These are phyloP conservation scores for Pipa parva DNA, from an alignment of 2,113 vertebrate genomes.

Conservation along the genomic window DNA sequence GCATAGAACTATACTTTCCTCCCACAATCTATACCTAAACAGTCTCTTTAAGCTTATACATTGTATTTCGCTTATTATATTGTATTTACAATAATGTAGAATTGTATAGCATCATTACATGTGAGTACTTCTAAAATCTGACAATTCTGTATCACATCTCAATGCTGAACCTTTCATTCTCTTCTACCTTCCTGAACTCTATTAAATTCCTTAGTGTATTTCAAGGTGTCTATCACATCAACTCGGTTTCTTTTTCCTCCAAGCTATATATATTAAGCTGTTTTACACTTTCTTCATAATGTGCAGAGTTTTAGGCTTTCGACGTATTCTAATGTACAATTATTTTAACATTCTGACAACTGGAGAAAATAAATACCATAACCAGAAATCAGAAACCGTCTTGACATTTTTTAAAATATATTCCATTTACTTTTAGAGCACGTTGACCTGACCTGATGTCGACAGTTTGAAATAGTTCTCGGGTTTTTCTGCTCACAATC, in stretches of 20 bases:
- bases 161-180: slow-evolving; percentile 11
- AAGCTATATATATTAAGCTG: background rate
- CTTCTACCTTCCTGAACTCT: slow-evolving; percentile 9
- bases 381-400: background rate
- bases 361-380: background rate
- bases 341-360: background rate
- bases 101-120: too few species aligned
- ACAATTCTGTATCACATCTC: background rate
- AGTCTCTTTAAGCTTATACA: too few species aligned
- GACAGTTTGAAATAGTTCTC: slow-evolving; percentile 1
- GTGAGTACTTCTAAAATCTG: background rate
- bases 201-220: too few species aligned
- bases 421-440: slow-evolving; percentile 27
- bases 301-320: background rate
- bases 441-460: slow-evolving; percentile 36
- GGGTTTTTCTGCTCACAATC: slow-evolving; percentile 9
- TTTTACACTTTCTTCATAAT: background rate
- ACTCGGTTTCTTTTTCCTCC: background rate
- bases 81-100: too few species aligned
- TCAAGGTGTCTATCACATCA: background rate
- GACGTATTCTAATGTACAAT: background rate
- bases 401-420: slow-evolving; percentile 22
- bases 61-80: too few species aligned
- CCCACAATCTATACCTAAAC: too few species aligned
- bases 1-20: too few species aligned